Percentiles rank a stretch among this genome's conserved stretches.
Conservation (phyloP, 2,888 invertebrate genomes). For the Epinotia nisella region DNA sequence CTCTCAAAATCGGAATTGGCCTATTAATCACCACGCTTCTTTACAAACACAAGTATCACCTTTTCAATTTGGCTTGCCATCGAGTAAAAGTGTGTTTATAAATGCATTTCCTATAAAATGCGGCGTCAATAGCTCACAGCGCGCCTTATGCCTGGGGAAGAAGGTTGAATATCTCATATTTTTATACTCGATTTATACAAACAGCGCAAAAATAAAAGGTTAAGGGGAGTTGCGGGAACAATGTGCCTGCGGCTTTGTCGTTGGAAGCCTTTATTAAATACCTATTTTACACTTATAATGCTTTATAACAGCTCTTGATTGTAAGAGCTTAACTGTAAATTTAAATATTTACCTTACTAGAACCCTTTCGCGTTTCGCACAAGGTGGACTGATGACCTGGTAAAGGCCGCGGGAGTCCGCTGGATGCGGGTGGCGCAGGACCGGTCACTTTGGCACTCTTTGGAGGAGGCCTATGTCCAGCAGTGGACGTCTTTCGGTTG, state of each 20-base stretch:
- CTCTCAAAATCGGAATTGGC: no score
- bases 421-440: no score
- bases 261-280: conserved; percentile 66
- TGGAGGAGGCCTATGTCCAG: no score
- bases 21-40: no score
- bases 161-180: not conserved
- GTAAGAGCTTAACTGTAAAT: not conserved
- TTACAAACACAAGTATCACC: not conserved
- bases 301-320: conserved; percentile 47
- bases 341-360: not conserved
- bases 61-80: not conserved
- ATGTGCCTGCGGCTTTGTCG: conserved; percentile 62
- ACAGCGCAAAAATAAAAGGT: conserved; percentile 58
- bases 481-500: no score
- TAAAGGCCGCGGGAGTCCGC: no score
- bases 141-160: not conserved
- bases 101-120: conserved; percentile 30
- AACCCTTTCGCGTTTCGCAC: not conserved
- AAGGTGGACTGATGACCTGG: no score
- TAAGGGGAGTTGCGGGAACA: conserved; percentile 55
- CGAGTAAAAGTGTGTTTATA: conserved; percentile 18
- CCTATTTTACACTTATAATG: conserved; percentile 64
- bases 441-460: no score
- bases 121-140: conserved; percentile 2
- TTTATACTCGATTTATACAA: conserved; percentile 24